A percentile compares a stretch with the other conserved stretches of the same genome.
These are phyloP conservation scores for Lasiurus cinereus DNA, from an alignment of 2,113 vertebrate genomes.

Conservation along the genomic window DNA sequence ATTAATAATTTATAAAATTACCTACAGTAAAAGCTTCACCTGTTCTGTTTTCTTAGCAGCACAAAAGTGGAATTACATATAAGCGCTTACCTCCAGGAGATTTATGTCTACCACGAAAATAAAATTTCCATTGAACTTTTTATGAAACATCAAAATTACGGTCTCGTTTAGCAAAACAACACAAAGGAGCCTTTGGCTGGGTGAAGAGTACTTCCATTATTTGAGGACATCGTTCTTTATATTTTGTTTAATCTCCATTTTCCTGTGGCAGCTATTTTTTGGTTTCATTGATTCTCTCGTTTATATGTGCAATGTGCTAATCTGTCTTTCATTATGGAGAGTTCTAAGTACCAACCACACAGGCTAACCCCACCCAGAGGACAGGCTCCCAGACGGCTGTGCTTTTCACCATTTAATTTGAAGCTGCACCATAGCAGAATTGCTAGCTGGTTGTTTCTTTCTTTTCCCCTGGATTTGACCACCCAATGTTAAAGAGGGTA, in stretches of 20 bases:
- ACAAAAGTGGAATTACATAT: conserved; percentile 78
- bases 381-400: background rate
- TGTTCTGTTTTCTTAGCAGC: conserved; percentile 75
- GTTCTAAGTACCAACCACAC: conserved; percentile 45
- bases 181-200: conserved; percentile 41
- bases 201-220: conserved; percentile 64
- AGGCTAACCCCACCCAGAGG: conserved; percentile 61
- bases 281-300: conserved; percentile 57
- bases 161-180: conserved; percentile 62
- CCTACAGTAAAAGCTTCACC: conserved; percentile 78
- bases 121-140: conserved; percentile 81
- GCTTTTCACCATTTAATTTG: conserved; percentile 71
- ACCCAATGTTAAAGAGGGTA: conserved; percentile 56
- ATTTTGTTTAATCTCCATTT: conserved; percentile 81
- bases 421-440: conserved; percentile 51
- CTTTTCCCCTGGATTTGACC: conserved; percentile 50
- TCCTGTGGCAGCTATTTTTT: conserved; percentile 64
- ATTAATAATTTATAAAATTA: conserved; percentile 84
- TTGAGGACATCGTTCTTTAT: conserved; percentile 73
- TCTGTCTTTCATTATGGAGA: conserved; percentile 70
- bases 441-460: background rate
- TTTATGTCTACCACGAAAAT: conserved; percentile 77
- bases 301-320: conserved; percentile 46
- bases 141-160: conserved; percentile 80
- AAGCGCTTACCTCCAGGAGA: conserved; percentile 70